Percentiles rank a stretch among this genome's conserved stretches.
Evolutionary conservation across 2,888 invertebrate genomes (phyloP).

Genomic region (Ceriagrion tenellum): DNA sequence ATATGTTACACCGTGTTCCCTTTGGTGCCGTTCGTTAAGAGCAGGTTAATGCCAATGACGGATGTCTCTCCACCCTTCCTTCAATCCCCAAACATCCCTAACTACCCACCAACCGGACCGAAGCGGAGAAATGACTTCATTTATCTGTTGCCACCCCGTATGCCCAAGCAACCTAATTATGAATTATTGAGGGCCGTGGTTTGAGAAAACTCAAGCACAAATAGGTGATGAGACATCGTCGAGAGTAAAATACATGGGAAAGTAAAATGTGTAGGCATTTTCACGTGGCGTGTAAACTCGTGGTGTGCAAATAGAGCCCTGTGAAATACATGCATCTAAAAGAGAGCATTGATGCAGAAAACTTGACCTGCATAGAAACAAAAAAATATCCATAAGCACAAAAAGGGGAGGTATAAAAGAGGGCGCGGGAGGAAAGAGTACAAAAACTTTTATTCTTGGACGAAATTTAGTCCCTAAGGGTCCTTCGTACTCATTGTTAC

Average conservation of each 20-base stretch:
- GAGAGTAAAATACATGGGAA: background rate
- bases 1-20: no score
- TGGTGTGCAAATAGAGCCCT: background rate
- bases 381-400: background rate
- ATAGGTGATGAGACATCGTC: no score
- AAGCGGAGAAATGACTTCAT: no score
- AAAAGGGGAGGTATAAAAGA: background rate
- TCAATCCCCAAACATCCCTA: no score
- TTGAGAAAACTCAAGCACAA: no score
- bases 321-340: background rate
- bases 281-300: background rate
- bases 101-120: no score
- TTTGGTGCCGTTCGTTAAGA: no score
- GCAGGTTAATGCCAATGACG: no score
- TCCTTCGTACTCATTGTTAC: background rate
- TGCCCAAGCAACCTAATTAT: no score
- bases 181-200: no score
- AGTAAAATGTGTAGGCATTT: background rate
- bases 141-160: no score
- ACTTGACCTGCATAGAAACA: background rate
- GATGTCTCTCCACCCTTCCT: no score
- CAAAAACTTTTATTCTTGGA: background rate
- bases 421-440: background rate
- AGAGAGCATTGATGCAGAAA: background rate
- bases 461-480: background rate